phyloP scores from a whole-genome alignment of 2,888 invertebrate genomes.

The Euzetes globulus region DNA sequence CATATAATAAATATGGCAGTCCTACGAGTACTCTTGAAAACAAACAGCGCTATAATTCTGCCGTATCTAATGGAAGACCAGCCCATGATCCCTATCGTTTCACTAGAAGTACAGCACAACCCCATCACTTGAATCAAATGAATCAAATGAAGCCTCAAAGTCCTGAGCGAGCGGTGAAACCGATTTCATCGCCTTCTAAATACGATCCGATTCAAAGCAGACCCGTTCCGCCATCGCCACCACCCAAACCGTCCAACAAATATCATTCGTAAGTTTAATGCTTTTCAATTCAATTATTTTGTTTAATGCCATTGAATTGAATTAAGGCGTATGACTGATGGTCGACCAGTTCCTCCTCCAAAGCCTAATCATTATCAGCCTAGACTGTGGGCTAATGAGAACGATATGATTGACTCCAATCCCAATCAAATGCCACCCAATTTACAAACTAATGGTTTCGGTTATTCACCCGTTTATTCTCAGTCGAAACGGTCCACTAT shows the following conservation, averaged over 20 bases:
- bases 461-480: slow-evolving; percentile 18
- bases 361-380: slow-evolving; percentile 80
- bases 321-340: slow-evolving; percentile 39
- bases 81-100: slow-evolving; percentile 58
- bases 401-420: neutral
- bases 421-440: neutral
- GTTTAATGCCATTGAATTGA: no score
- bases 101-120: slow-evolving; percentile 60
- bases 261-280: slow-evolving; percentile 10
- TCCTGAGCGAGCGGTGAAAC: slow-evolving; percentile 23
- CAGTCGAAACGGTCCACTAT: neutral
- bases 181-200: neutral
- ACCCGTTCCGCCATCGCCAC: slow-evolving; percentile 37
- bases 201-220: neutral
- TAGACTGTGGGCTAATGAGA: neutral
- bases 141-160: slow-evolving; percentile 11
- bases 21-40: slow-evolving; percentile 36
- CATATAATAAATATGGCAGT: slow-evolving; percentile 45
- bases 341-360: slow-evolving; percentile 71
- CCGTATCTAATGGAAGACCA: slow-evolving; percentile 34
- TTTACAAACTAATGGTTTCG: slow-evolving; percentile 12
- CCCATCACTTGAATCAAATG: slow-evolving; percentile 46
- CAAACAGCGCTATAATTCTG: slow-evolving; percentile 29
- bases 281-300: neutral
- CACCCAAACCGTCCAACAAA: slow-evolving; percentile 36